Conservation (phyloP, 2,113 vertebrate species). For the Hyla sarda region DNA sequence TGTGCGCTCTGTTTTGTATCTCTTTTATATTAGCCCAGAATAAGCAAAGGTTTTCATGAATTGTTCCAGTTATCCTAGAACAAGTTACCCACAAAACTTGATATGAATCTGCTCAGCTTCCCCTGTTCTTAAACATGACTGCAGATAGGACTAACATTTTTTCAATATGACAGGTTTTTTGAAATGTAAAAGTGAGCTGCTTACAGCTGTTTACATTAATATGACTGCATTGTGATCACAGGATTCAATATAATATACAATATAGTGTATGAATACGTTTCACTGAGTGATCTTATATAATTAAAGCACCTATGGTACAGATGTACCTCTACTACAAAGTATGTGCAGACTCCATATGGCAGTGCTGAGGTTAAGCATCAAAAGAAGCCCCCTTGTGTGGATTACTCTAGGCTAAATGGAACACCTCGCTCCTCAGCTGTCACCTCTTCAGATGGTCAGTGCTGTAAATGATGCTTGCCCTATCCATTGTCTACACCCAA, state of each 20-base stretch:
- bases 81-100: no score
- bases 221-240: neutral
- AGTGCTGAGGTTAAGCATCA: neutral
- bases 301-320: neutral
- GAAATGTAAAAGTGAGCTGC: no score
- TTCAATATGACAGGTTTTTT: no score
- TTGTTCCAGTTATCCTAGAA: no score
- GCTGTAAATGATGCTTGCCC: slow-evolving; percentile 13
- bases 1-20: no score
- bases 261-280: neutral
- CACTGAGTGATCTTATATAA: neutral
- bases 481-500: slow-evolving; percentile 1
- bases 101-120: no score
- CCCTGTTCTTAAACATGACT: no score
- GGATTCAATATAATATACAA: neutral
- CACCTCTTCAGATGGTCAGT: slow-evolving; percentile 15
- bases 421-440: slow-evolving; percentile 25
- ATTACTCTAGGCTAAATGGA: neutral
- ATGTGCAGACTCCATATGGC: neutral
- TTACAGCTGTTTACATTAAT: no score
- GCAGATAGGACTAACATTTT: no score
- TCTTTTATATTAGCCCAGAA: no score
- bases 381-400: slow-evolving; percentile 2
- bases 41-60: no score
- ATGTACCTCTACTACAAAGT: neutral